A percentile compares a stretch with the other conserved stretches of the same genome.
Evolutionary conservation across 1,140 invertebrate genomes (phyloP).

Genomic region (Drosophila quadrilineata): DNA sequence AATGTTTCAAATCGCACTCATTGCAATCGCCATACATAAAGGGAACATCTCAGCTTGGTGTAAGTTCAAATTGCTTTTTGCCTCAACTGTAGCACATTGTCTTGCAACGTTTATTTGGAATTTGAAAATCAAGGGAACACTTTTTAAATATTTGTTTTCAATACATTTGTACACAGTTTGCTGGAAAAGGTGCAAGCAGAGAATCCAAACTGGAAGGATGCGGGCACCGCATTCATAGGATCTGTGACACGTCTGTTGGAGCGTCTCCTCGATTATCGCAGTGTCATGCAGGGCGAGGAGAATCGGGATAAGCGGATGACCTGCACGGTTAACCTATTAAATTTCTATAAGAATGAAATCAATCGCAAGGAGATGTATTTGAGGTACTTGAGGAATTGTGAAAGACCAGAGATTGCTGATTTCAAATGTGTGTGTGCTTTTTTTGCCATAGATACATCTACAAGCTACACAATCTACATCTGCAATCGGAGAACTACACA

Average conservation of each 20-base stretch:
- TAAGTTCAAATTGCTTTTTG: slow-evolving; percentile 84
- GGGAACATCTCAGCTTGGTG: slow-evolving; percentile 95
- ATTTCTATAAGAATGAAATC: slow-evolving; percentile 98
- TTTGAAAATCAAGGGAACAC: too few species aligned
- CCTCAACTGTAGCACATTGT: slow-evolving; percentile 19
- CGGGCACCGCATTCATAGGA: slow-evolving; percentile 93
- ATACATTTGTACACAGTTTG: slow-evolving; percentile 84
- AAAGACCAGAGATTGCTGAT: not conserved
- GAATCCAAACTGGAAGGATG: slow-evolving; percentile 94
- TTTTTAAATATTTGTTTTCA: too few species aligned
- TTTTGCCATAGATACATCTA: slow-evolving; percentile 89
- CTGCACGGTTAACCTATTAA: slow-evolving; percentile 97
- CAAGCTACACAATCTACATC: slow-evolving; percentile 96
- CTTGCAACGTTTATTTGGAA: too few species aligned
- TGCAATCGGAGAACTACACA: slow-evolving; percentile 96
- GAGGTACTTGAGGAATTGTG: slow-evolving; percentile 79
- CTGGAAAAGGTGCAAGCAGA: slow-evolving; percentile 92
- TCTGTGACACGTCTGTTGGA: slow-evolving; percentile 95
- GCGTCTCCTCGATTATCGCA: slow-evolving; percentile 94
- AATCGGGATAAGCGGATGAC: slow-evolving; percentile 97
- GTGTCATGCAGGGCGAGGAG: slow-evolving; percentile 95
- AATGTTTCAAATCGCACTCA: slow-evolving; percentile 66
- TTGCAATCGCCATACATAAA: slow-evolving; percentile 82
- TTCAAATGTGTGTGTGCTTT: not conserved
- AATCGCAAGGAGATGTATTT: slow-evolving; percentile 98